Evolutionary conservation across 2,113 vertebrate genomes (phyloP).

Genomic region (Melanocharis versteri): DNA sequence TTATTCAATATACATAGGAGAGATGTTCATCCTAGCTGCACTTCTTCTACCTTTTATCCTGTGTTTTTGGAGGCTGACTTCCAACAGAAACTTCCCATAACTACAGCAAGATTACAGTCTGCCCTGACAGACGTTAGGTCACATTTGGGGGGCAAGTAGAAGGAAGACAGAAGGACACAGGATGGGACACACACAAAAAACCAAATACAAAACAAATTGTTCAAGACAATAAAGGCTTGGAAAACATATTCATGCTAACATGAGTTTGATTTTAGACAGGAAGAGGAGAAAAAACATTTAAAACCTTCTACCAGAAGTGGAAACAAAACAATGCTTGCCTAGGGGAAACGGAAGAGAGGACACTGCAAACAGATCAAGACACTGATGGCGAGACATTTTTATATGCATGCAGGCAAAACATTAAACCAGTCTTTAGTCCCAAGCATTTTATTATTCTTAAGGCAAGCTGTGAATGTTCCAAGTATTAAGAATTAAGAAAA

Average conservation of each 20-base stretch:
- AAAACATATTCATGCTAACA: background rate
- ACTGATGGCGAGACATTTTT: background rate
- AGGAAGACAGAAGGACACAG: background rate
- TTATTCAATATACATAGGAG: background rate
- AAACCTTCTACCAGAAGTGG: background rate
- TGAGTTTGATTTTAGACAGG: background rate
- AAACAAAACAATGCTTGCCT: background rate
- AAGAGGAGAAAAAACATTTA: background rate
- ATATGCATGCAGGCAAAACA: background rate
- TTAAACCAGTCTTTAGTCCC: background rate
- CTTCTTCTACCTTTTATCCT: background rate
- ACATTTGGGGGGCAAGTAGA: background rate
- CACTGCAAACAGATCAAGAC: background rate
- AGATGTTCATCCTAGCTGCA: background rate
- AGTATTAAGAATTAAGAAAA: background rate
- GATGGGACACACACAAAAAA: background rate
- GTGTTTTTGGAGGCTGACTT: background rate
- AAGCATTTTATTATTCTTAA: background rate
- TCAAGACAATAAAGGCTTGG: background rate
- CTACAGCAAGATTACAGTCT: background rate
- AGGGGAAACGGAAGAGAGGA: background rate
- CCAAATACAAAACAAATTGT: rapidly evolving
- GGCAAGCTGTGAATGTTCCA: background rate
- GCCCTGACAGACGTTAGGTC: background rate
- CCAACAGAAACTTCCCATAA: background rate